Conservation (phyloP, 2,113 vertebrate species). For the Lichenostomus cassidix region DNA sequence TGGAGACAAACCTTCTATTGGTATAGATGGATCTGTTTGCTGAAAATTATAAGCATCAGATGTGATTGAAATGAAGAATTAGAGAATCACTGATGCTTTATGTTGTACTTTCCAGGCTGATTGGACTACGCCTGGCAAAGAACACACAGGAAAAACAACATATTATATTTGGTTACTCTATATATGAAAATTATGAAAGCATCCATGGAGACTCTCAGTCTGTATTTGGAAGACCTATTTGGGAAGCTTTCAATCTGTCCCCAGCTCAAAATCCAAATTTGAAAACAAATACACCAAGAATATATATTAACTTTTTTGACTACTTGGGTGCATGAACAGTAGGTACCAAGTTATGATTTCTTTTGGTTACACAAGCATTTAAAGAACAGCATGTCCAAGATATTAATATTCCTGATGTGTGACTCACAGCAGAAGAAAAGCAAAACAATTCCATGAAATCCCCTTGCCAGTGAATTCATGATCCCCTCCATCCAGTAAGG, state of each 20-base stretch:
- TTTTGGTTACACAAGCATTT: not conserved
- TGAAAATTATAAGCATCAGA: not conserved
- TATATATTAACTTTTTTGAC: not conserved
- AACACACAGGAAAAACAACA: not conserved
- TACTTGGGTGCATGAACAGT: not conserved
- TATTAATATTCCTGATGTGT: not conserved
- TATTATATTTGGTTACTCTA: not conserved
- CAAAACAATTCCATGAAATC: not conserved
- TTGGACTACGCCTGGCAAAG: not conserved
- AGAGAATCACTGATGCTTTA: not conserved
- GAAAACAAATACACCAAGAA: not conserved
- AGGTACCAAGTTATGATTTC: not conserved
- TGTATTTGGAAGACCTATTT: not conserved
- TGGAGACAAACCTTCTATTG: not conserved
- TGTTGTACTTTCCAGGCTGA: not conserved
- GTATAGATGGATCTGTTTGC: not conserved
- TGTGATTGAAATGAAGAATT: not conserved
- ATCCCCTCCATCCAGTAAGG: not conserved
- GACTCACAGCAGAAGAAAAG: not conserved
- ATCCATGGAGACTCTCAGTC: not conserved
- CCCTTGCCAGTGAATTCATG: not conserved
- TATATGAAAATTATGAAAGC: not conserved
- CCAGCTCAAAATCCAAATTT: not conserved
- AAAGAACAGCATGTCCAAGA: not conserved
- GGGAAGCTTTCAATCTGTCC: not conserved